Conservation (phyloP, 2,888 invertebrate genomes). For the Thera britannica region DNA sequence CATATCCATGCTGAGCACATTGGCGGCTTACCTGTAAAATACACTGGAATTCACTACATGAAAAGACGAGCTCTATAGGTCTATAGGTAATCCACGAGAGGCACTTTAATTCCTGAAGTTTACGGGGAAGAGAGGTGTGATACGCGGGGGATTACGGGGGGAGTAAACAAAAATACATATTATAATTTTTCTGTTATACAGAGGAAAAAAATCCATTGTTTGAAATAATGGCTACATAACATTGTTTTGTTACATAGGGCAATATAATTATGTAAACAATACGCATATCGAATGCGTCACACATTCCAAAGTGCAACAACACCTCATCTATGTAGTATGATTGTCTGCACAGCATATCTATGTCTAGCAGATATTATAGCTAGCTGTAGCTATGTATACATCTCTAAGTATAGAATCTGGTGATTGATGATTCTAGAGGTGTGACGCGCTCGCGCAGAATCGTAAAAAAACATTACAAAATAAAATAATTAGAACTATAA, state of each 20-base stretch:
- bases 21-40: conserved; percentile 85
- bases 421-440: neutral
- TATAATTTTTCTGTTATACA: neutral
- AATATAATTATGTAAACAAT: neutral
- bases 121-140: too few relatives aligned
- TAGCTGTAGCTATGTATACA: neutral
- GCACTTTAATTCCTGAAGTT: too few relatives aligned
- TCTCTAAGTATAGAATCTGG: neutral
- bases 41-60: neutral
- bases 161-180: neutral
- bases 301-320: conserved; percentile 7
- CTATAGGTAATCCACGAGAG: too few relatives aligned
- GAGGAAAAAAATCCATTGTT: conserved; percentile 7
- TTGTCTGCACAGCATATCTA: neutral
- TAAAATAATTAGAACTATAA: too few relatives aligned
- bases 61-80: too few relatives aligned
- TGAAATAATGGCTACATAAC: conserved; percentile 4
- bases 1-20: conserved; percentile 88
- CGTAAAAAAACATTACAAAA: neutral
- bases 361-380: neutral
- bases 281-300: neutral
- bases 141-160: too few relatives aligned
- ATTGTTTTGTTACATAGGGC: neutral
- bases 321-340: neutral
- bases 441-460: neutral